Evolutionary conservation across 2,113 vertebrate genomes (phyloP), one percentile per base, ranked within the genome.

Genomic region (Lamprotornis superbus): DNA sequence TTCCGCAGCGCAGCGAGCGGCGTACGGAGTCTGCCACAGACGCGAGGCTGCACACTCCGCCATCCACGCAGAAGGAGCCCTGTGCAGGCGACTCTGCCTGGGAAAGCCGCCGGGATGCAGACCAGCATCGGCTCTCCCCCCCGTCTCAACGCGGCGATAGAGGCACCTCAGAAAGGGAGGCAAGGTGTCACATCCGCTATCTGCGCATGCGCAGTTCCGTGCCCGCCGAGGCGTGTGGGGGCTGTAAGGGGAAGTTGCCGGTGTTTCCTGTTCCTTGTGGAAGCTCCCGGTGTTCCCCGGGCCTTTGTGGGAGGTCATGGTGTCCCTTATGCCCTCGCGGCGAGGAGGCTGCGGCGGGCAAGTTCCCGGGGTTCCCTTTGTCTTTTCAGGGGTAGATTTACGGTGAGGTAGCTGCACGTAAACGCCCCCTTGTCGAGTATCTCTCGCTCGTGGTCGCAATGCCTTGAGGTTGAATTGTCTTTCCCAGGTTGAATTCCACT

Each of bases 171-270:
- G 12, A 7, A 8, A 4, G 2, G 11, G 3, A 7, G 5, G 2
- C 3, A 0, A 14, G 11, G 4, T 1, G 18, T 4, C 16, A 0
- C 16, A 3, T 0, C 2, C 5, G 5, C 25, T 2, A 1, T 2
- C 0, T 7, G 37, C 16, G 20, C 39, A 67, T 30, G 53, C 7
- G 52, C 5, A 14, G 5, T 50, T 15, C 1, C 0, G 4, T 3
- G 2, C 10, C 2, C 4, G 2, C 13, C 1, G 11, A 2, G 10
- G 28, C 1, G 2, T 4, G 25, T 4, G 3, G 7, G 35, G 2
- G 10, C 0, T 13, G 2, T 0, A 3, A 0, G 14, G 1, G 44
- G n/a, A 2, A 1, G 10, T 1, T 23, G 3, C 1, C 0, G 1
- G 3, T 10, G 15, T 10, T 60, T 15, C 15, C 5, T 21, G 25